Percentiles rank a stretch among this genome's conserved stretches.
phyloP scores from a whole-genome alignment of 2,113 vertebrate genomes.

The Phyllostomus discolor region DNA sequence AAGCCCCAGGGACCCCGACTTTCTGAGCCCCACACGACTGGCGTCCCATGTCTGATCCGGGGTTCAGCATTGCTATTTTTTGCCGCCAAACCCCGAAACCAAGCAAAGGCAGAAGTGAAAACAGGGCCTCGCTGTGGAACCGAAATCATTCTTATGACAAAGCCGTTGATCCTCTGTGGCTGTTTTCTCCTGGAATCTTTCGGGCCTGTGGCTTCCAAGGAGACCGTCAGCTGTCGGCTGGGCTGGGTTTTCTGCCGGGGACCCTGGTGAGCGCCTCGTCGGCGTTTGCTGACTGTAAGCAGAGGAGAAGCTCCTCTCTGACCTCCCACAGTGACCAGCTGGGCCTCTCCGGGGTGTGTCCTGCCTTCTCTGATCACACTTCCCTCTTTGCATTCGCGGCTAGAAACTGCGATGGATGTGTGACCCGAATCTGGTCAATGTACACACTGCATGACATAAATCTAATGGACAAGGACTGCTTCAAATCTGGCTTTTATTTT shows the following conservation, averaged over 20 bases:
- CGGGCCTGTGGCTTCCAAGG: not conserved
- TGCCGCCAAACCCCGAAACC: not conserved
- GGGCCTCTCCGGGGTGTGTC: not conserved
- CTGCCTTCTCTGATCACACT: not conserved
- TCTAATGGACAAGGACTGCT: not conserved
- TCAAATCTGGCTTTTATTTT: not conserved
- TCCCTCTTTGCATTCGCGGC: not conserved
- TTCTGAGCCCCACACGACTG: rapidly evolving
- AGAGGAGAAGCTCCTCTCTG: no score
- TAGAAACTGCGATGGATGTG: not conserved
- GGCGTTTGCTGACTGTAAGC: not conserved
- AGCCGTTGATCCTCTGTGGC: not conserved
- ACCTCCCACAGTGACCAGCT: rapidly evolving
- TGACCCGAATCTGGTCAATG: not conserved
- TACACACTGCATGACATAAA: not conserved
- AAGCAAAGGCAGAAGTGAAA: constrained; percentile 66
- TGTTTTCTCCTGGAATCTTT: not conserved
- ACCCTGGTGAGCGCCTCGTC: rapidly evolving
- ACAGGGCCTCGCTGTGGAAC: constrained; percentile 43
- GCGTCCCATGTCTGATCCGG: no score
- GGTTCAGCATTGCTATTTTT: not conserved
- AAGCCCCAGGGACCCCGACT: not conserved
- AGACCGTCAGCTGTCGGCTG: not conserved
- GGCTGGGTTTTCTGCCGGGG: not conserved
- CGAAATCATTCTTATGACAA: constrained; percentile 49